These are phyloP conservation scores for Bombus confusus DNA, from an alignment of 1,140 invertebrate genomes.

Conservation along the genomic window DNA sequence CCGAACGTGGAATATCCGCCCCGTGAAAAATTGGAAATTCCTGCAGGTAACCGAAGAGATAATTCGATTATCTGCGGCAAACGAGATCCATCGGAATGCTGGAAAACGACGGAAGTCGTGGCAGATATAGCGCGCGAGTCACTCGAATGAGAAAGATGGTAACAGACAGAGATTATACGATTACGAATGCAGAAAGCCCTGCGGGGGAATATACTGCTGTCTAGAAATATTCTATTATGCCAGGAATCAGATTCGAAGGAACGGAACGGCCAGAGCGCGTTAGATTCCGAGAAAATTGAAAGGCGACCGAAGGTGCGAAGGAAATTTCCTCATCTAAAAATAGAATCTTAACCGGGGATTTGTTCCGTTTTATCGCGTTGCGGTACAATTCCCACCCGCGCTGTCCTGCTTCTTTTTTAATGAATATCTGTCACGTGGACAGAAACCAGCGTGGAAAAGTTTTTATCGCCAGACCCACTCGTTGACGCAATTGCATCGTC, in stretches of 20 bases:
- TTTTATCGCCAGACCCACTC: background rate
- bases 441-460: background rate
- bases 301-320: background rate
- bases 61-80: background rate
- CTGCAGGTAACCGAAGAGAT: background rate
- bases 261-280: background rate
- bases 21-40: background rate
- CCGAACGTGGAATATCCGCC: background rate
- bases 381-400: background rate
- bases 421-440: conserved; percentile 10
- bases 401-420: background rate
- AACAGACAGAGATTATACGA: background rate
- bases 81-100: background rate
- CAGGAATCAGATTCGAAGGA: conserved; percentile 12
- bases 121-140: no score
- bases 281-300: conserved; percentile 25
- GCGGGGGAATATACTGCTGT: background rate
- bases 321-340: conserved; percentile 16
- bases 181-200: background rate
- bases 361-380: conserved; percentile 19
- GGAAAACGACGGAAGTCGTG: background rate
- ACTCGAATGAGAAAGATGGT: no score
- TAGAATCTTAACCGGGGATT: conserved; percentile 15
- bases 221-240: conserved; percentile 31
- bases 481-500: background rate